Conservation (phyloP, 2,797 vertebrate genomes). For the Leptatherina wallacei region DNA sequence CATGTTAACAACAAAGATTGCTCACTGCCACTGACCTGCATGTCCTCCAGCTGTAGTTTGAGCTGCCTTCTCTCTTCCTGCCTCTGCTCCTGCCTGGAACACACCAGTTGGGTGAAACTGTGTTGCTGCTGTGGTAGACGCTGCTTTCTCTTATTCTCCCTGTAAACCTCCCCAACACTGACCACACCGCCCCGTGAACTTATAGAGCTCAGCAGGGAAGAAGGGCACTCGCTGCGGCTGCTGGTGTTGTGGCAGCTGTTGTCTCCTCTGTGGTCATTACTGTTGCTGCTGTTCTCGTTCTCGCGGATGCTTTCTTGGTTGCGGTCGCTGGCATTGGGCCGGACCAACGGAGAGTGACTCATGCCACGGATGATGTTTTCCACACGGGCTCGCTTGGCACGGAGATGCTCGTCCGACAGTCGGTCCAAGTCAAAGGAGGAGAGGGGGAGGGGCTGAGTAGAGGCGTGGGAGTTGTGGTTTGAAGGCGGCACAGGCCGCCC, state of each 20-base stretch:
- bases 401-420: constrained; percentile 96
- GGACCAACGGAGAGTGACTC: constrained; percentile 94
- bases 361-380: constrained; percentile 99
- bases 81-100: constrained; percentile 94
- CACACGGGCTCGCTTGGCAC: constrained; percentile 96
- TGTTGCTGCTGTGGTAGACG: constrained; percentile 98
- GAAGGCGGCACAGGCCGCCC: constrained; percentile 72
- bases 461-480: constrained; percentile 72
- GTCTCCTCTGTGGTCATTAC: constrained; percentile 55
- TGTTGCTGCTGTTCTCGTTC: constrained; percentile 48
- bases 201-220: constrained; percentile 73
- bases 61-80: constrained; percentile 96
- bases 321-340: constrained; percentile 81
- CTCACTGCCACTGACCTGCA: constrained; percentile 85
- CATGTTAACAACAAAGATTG: background rate
- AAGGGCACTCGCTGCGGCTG: constrained; percentile 55
- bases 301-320: constrained; percentile 72
- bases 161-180: constrained; percentile 88
- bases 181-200: constrained; percentile 69
- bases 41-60: constrained; percentile 98
- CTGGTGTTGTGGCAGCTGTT: constrained; percentile 31
- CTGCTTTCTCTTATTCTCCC: constrained; percentile 99
- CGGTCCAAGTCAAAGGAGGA: constrained; percentile 96
- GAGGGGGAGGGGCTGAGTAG: constrained; percentile 75
- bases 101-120: constrained; percentile 97